Evolutionary conservation across 2,797 vertebrate genomes (phyloP).

Genomic region (Enteromius unitaeniatus): DNA sequence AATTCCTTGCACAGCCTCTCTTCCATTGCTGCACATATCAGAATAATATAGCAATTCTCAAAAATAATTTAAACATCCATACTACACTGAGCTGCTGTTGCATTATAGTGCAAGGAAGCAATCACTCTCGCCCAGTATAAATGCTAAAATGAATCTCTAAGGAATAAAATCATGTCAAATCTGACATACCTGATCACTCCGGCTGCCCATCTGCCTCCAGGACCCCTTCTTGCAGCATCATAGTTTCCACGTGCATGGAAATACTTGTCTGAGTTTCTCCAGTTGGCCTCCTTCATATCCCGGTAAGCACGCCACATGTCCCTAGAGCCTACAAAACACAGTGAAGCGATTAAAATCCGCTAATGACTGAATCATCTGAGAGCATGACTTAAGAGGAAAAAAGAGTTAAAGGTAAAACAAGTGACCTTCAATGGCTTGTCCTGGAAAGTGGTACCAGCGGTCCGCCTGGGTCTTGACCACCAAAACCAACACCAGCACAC

Average conservation of each 20-base stretch:
- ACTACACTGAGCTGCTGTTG: not conserved
- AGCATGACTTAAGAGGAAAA: not conserved
- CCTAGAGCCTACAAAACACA: not conserved
- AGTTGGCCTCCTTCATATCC: conserved; percentile 63
- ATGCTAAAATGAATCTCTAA: not conserved
- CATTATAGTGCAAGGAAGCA: not conserved
- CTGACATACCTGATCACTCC: conserved; percentile 40
- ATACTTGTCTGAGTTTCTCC: conserved; percentile 59
- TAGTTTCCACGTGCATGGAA: conserved; percentile 69
- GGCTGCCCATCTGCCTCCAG: conserved; percentile 59
- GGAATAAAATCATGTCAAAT: not conserved
- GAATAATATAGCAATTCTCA: not conserved
- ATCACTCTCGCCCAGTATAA: not conserved
- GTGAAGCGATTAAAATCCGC: not conserved
- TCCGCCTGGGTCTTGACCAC: conserved; percentile 41
- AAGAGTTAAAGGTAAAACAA: not conserved
- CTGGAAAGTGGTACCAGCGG: conserved; percentile 48
- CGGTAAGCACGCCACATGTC: conserved; percentile 38
- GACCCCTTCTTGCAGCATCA: conserved; percentile 62
- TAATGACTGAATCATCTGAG: not conserved
- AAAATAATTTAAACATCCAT: not conserved
- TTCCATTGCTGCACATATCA: conserved; percentile 64
- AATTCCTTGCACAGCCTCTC: conserved; percentile 59
- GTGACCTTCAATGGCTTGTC: not conserved
- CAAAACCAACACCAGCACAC: conserved; percentile 45